phyloP scores from a whole-genome alignment of 2,113 vertebrate species.

The Acanthisitta chloris region DNA sequence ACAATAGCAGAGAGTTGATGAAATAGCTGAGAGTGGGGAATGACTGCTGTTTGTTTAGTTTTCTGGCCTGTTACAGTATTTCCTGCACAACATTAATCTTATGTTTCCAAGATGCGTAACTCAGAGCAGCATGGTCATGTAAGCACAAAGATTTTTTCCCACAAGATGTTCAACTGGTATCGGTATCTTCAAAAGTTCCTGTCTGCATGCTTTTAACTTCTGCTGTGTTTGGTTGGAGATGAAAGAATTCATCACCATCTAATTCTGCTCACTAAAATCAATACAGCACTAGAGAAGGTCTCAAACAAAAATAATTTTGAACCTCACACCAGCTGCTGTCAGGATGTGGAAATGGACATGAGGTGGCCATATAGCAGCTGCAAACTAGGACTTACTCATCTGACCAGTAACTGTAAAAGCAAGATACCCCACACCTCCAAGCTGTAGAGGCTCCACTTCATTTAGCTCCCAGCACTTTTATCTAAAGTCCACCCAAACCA shows the following conservation, averaged over 20 bases:
- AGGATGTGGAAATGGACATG: not conserved
- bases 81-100: conserved; percentile 29
- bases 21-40: not conserved
- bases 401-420: not conserved
- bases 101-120: not conserved
- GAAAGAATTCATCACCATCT: not conserved
- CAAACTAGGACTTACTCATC: not conserved
- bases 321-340: not conserved
- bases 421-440: accelerated
- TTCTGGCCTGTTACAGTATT: conserved; percentile 1
- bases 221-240: not conserved
- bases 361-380: not conserved
- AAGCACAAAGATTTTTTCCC: conserved; percentile 32
- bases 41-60: conserved; percentile 36
- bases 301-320: not conserved
- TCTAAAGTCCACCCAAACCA: not conserved
- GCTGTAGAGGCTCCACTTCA: not conserved
- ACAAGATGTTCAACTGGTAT: conserved; percentile 6
- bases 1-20: conserved; percentile 34
- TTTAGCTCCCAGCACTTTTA: not conserved
- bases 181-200: not conserved
- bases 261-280: not conserved
- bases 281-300: not conserved
- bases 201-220: not conserved
- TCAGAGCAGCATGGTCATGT: not conserved